A percentile compares a stretch with the other conserved stretches of the same genome.
These are phyloP conservation scores for Papilio helenus DNA, from an alignment of 1,140 invertebrate genomes.

Conservation along the genomic window DNA sequence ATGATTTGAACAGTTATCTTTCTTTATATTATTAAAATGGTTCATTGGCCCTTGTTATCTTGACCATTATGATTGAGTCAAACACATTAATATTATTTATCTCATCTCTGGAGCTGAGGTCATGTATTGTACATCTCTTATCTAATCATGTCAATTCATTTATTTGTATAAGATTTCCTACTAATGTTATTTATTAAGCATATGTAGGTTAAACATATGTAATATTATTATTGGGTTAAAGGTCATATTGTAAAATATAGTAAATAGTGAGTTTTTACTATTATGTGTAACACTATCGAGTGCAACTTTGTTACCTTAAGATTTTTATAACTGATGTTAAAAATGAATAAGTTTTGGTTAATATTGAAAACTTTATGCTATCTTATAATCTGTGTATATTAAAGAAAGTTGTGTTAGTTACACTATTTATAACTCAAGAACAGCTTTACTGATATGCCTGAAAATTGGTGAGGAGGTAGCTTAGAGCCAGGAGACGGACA, in stretches of 20 bases:
- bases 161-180: conserved; percentile 50
- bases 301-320: background rate
- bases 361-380: no score
- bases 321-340: background rate
- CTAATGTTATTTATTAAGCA: conserved; percentile 28
- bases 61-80: conserved; percentile 37
- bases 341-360: no score
- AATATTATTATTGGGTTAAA: background rate
- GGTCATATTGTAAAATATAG: background rate
- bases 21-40: conserved; percentile 36
- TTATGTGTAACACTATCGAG: no score
- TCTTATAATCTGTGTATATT: no score
- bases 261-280: background rate
- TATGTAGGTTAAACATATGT: background rate
- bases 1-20: background rate
- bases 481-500: no score
- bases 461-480: no score
- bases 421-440: no score
- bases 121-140: conserved; percentile 51
- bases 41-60: conserved; percentile 44
- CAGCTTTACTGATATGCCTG: no score
- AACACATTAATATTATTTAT: conserved; percentile 48
- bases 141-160: conserved; percentile 42
- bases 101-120: conserved; percentile 51
- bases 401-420: no score